Evolutionary conservation across 2,797 vertebrate genomes (phyloP), one percentile per base, ranked within the genome.

Genomic region (Saxicola maurus): DNA sequence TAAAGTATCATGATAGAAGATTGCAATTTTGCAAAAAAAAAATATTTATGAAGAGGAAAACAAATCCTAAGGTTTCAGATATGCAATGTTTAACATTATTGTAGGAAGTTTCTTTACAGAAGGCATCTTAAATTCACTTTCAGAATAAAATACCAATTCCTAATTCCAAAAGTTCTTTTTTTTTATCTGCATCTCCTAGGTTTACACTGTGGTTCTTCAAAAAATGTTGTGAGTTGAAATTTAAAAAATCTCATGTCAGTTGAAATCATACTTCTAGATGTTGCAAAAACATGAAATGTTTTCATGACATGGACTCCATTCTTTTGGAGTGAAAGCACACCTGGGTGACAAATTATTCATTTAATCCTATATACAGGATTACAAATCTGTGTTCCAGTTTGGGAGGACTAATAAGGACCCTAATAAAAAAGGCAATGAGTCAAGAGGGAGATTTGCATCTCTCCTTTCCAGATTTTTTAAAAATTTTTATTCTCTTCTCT

Each of bases 281-380:
- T 10, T 56, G 21, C 13, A 66, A 80, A 82, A 61, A 9, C 10
- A 10, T 21, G 6, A 35, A 73, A 61, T 6, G 9, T 52, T 73
- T 80, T 48, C 12, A 40, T 38, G 16, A 64, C 20, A 30, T 17
- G 19, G 14, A 35, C 6, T 49, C 23, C 35, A 28, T n/a, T 74
- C 16, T 52, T 76, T 57, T 27, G 13, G 11, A 64, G 14, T 25
- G 28, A 30, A 45, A 66, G 10, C 9, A 57, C 42, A 79, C 7
- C 12, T 69, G 7, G 5, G 7, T 6, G 18, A 27, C 7, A 68
- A 82, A 3, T 45, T 48, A 28, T 8, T 5, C 1, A 0, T 4
- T 9, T 6, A 53, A 21, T 37, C 6, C 5, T n/a, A 27, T 13
- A 45, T 52, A 12, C 17, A 64, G 19, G 16, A 61, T 35, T 52